Evolutionary conservation across 2,888 invertebrate species (phyloP).

Genomic region (Heliconius sara): DNA sequence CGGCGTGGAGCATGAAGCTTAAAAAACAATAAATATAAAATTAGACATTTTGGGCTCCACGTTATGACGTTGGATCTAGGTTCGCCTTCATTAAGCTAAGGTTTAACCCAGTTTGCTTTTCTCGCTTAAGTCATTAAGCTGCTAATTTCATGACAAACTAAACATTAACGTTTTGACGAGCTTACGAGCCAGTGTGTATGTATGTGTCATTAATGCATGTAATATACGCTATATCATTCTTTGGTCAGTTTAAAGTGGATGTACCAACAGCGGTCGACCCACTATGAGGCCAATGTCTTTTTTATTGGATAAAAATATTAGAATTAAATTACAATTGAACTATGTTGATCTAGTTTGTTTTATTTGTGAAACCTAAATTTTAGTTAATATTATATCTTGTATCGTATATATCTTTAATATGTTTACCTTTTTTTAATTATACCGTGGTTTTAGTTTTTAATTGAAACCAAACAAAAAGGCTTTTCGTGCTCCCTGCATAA

Average conservation of each 20-base stretch:
- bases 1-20: too few relatives aligned
- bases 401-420: too few relatives aligned
- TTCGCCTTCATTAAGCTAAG: conserved; percentile 41
- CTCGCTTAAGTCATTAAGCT: conserved; percentile 44
- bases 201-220: conserved; percentile 20
- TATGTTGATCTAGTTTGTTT: background rate
- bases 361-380: background rate
- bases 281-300: conserved; percentile 42
- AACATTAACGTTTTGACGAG: conserved; percentile 41
- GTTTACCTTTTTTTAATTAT: too few relatives aligned
- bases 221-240: conserved; percentile 25
- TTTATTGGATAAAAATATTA: conserved; percentile 39
- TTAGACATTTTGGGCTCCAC: conserved; percentile 4
- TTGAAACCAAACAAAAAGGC: too few relatives aligned
- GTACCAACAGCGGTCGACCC: conserved; percentile 24
- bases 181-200: conserved; percentile 12
- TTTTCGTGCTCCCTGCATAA: too few relatives aligned
- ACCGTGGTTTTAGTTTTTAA: too few relatives aligned
- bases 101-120: conserved; percentile 45
- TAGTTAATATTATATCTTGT: too few relatives aligned
- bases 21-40: background rate
- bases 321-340: conserved; percentile 33
- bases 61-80: conserved; percentile 25
- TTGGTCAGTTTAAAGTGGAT: conserved; percentile 29
- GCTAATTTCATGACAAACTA: conserved; percentile 46